Percentiles rank a stretch among this genome's conserved stretches.
phyloP scores from a whole-genome alignment of 2,113 vertebrate genomes.

The Archilochus colubris region DNA sequence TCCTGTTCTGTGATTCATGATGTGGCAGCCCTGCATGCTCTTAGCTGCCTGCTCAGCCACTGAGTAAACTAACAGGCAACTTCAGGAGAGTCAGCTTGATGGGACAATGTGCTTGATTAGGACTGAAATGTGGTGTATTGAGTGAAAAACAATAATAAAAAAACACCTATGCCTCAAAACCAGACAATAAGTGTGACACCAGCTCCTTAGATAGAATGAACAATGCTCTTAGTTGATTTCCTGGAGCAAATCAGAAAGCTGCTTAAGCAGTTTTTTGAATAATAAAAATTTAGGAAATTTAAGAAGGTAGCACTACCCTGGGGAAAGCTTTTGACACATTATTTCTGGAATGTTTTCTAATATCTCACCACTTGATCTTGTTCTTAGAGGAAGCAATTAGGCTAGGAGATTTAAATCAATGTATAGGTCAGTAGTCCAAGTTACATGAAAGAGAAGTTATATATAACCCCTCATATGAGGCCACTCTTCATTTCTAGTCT shows the following conservation, averaged over 20 bases:
- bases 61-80: not conserved
- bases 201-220: not conserved
- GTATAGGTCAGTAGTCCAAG: not conserved
- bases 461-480: accelerated
- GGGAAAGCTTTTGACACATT: not conserved
- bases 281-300: not conserved
- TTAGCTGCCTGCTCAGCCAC: not conserved
- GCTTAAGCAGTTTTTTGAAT: not conserved
- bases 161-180: not conserved
- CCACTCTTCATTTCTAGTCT: accelerated
- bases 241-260: not conserved
- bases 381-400: not conserved
- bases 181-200: not conserved
- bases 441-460: not conserved
- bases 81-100: not conserved
- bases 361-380: not conserved
- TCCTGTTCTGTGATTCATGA: constrained; percentile 1
- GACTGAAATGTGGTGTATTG: not conserved
- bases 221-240: not conserved
- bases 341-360: not conserved
- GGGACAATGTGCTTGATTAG: not conserved
- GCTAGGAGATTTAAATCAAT: not conserved
- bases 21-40: not conserved
- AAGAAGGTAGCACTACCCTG: accelerated
- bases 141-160: not conserved